Evolutionary conservation across 1,140 invertebrate genomes (phyloP).

Genomic region (Drosophila nannoptera): DNA sequence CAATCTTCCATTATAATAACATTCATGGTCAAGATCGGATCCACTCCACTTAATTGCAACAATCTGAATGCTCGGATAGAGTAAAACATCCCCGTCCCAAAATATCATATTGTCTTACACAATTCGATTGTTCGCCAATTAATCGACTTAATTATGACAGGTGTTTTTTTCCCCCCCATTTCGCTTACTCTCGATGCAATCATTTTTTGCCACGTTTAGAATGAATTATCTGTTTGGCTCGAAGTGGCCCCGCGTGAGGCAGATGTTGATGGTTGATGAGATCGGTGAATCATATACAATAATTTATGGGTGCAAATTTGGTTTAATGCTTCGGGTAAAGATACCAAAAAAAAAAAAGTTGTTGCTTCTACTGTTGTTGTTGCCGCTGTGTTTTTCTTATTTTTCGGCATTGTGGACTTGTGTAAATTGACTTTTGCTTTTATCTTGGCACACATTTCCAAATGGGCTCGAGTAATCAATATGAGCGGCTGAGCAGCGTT

Average conservation of each 20-base stretch:
- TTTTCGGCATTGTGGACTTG: slow-evolving; percentile 34
- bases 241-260: too few species aligned
- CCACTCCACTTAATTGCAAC: too few species aligned
- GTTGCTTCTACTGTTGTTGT: too few species aligned
- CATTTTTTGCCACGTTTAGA: not conserved
- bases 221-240: not conserved
- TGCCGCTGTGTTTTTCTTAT: slow-evolving; percentile 27
- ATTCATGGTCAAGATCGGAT: too few species aligned
- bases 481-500: slow-evolving; percentile 6
- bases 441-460: slow-evolving; percentile 43
- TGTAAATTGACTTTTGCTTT: slow-evolving; percentile 58
- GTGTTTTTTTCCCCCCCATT: not conserved
- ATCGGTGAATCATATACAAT: slow-evolving; percentile 13
- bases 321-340: slow-evolving; percentile 12
- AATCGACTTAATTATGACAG: not conserved
- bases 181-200: not conserved
- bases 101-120: not conserved
- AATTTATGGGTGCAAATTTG: slow-evolving; percentile 41
- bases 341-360: slow-evolving; percentile 9
- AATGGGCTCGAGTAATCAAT: slow-evolving; percentile 36
- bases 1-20: not conserved
- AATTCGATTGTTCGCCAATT: not conserved
- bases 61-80: too few species aligned
- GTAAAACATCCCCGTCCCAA: too few species aligned
- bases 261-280: not conserved